Base-by-base conservation (phyloP, 2,797 vertebrate species). In the Tapirus indicus region DNA sequence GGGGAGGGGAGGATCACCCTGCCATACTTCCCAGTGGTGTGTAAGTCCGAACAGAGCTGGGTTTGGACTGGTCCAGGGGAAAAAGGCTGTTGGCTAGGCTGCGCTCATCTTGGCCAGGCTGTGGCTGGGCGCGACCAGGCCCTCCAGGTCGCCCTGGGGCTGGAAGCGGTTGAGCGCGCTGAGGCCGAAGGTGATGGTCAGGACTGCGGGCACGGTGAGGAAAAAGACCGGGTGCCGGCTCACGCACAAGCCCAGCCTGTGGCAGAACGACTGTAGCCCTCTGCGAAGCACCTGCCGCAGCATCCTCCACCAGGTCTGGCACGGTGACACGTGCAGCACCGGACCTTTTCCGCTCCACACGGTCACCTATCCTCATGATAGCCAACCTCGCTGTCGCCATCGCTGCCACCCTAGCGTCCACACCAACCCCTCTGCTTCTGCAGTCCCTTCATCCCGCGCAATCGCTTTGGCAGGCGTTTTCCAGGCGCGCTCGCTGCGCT, bases 51-150 rank as follows among this genome's bases (percentile, higher is more conserved):
- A 98, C 99, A 99, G 88, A 99, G 99, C 99, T 99, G 99, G 99
- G 99, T 99, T 99, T 99, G 97, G 99, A 99, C 99, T 99, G 99
- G 99, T 99, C 99, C 98, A 99, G 99, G 98, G 99, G 99, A 98
- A 99, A 99, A 97, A 99, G 99, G 99, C 99, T 99, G 99, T 99
- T 99, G 99, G 99, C 99, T 97, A 99, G 99, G 99, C 99, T 99
- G 98, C 99, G 99, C 99, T 99, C 99, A 99, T 99, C 99, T 99
- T 99, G 98, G 99, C 99, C 97, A 99, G 99, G 99, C 99, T 99
- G 99, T 99, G 99, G 92, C 99, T 99, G 97, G 99, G 99, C 97
- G 99, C 99, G 97, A 99, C 99, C 98, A 99, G 99, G 98, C 99
- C 98, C 99, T 99, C 99, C 98, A 99, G 99, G 99, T 99, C 99